Percentiles rank a stretch among this genome's conserved stretches.
phyloP scores from a whole-genome alignment of 2,113 vertebrate genomes.

The Rhadina sibilatrix region DNA sequence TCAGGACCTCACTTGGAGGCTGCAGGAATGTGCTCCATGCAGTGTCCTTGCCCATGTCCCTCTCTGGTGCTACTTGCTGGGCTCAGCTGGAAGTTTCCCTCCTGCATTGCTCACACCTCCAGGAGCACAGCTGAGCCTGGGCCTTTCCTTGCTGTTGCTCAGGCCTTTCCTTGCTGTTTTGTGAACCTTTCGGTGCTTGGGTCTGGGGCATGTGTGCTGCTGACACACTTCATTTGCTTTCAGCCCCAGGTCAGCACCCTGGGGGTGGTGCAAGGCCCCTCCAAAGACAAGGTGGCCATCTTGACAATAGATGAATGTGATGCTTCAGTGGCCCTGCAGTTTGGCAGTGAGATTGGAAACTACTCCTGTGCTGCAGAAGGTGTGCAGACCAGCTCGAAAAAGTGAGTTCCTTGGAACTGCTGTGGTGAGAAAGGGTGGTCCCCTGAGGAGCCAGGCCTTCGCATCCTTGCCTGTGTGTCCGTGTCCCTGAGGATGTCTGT shows the following conservation, averaged over 20 bases:
- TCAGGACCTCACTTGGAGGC: background rate
- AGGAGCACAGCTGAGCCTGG: background rate
- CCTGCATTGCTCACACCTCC: background rate
- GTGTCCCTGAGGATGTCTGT: background rate
- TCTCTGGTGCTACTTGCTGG: background rate
- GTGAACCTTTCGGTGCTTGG: background rate
- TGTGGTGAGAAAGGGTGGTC: background rate
- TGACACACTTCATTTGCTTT: background rate
- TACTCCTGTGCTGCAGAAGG: slow-evolving; percentile 95
- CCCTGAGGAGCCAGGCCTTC: background rate
- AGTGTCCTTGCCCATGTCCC: background rate
- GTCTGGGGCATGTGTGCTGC: background rate
- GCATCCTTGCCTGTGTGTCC: background rate
- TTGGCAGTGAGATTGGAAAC: slow-evolving; percentile 89
- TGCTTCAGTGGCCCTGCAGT: slow-evolving; percentile 88
- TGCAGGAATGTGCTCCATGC: accelerated
- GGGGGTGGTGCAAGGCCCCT: slow-evolving; percentile 91
- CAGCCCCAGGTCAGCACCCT: slow-evolving; percentile 88
- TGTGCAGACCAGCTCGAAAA: slow-evolving; percentile 94
- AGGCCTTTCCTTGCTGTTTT: background rate
- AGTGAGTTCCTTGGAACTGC: slow-evolving; percentile 77
- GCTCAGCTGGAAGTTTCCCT: accelerated
- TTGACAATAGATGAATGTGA: slow-evolving; percentile 93
- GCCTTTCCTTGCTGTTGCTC: background rate
- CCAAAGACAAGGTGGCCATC: slow-evolving; percentile 95